Evolutionary conservation across 2,797 vertebrate species (phyloP), one percentile per base, ranked within the genome.

Genomic region (Dallia pectoralis): DNA sequence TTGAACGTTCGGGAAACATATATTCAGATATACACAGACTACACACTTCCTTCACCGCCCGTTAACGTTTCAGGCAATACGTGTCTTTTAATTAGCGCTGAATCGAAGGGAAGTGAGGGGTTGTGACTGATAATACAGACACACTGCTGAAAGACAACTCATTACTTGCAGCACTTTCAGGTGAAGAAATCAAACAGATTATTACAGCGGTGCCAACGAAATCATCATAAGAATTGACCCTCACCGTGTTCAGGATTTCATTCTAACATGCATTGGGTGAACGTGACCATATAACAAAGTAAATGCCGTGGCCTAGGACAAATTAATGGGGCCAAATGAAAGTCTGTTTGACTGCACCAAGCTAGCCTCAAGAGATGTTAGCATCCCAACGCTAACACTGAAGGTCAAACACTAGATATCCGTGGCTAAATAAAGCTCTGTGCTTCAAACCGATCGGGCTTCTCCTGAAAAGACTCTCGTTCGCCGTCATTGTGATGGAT

Each of bases 391-490:
- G 22, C 53, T 19, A 12, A 0, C 22, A 4, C n/a, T 56, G 53
- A 14, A 1, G 22, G n/a, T 56, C n/a, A 44, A 44, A 44, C 9
- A 44, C 2, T 56, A 25, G 11, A 53, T 53, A 22, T 22, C n/a
- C 0, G 5, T 22, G 6, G n/a, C 14, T 15, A 16, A 29, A 30
- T 63, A 1, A 15, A 32, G 61, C 61, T 62, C 59, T 32, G 61
- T 32, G 76, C 87, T 86, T 86, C 76, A 76, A 75, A 84, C 79
- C 79, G 84, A 81, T 11, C 40, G 14, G 40, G 40, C 78, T 83
- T 77, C 77, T 75, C 36, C 12, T 84, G 44, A 82, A n/a, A 85
- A 82, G 74, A 63, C 15, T 78, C 77, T 81, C 71, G 63, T 82
- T 85, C 75, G 14, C 82, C 79, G 74, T 44, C 16, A 14, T 18